Percentiles rank a stretch among this genome's conserved stretches.
phyloP scores from a whole-genome alignment of 2,797 vertebrate genomes.

The Pseudopleuronectes americanus region DNA sequence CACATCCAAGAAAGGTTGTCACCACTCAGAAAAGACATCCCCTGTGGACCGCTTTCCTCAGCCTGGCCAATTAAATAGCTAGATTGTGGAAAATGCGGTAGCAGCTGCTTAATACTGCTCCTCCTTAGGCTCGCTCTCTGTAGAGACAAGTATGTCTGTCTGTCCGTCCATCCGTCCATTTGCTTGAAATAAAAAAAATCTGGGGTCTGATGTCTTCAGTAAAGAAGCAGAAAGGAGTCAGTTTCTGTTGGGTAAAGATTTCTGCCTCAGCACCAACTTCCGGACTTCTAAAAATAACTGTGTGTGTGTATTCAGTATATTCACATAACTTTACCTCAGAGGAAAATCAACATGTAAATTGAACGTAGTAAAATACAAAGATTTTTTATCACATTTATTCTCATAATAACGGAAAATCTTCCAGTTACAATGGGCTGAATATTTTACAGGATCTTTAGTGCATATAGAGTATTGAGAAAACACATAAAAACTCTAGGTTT shows the following conservation, averaged over 20 bases:
- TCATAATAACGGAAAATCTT: too few relatives aligned
- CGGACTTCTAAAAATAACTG: slow-evolving; percentile 1
- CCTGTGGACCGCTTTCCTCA: slow-evolving; percentile 62
- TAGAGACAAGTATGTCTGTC: slow-evolving; percentile 9
- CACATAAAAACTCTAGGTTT: too few relatives aligned
- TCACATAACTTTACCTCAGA: too few relatives aligned
- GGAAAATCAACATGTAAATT: too few relatives aligned
- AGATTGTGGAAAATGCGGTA: slow-evolving; percentile 47
- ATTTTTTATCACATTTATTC: too few relatives aligned
- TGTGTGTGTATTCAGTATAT: too few relatives aligned
- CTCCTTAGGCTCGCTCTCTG: slow-evolving; percentile 43
- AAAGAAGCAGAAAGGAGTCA: slow-evolving; percentile 6
- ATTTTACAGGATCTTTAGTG: too few relatives aligned
- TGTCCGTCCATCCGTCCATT: slow-evolving; percentile 7
- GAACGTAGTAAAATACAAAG: too few relatives aligned
- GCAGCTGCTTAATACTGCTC: slow-evolving; percentile 64
- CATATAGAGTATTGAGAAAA: too few relatives aligned
- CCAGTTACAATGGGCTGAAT: too few relatives aligned
- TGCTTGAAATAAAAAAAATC: slow-evolving; percentile 27
- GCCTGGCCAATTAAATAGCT: slow-evolving; percentile 73
- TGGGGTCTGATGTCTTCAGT: slow-evolving; percentile 38
- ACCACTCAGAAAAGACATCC: slow-evolving; percentile 67
- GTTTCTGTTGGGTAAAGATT: background rate
- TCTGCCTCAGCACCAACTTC: background rate
- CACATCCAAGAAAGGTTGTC: slow-evolving; percentile 72